Base-by-base conservation (phyloP, 2,113 vertebrate species). In the Mormyrus lacerda region DNA sequence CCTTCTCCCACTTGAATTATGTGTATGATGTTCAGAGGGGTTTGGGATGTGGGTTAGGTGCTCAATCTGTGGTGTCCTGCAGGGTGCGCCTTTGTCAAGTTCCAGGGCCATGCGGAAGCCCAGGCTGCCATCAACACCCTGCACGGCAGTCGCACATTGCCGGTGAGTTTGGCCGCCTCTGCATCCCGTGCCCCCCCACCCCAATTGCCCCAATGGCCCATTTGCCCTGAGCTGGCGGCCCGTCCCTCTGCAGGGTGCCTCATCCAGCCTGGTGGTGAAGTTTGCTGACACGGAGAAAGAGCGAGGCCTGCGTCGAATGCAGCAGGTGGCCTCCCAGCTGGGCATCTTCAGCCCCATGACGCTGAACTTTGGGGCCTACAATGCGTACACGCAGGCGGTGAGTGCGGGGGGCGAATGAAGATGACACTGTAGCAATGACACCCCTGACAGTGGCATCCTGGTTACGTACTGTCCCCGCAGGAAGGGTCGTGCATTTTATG, bases 261-360 rank as follows among this genome's bases (percentile, higher is more conserved):
- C 97, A 0, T 98, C 97, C 94, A 98, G 97, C 93, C 96, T 98
- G 92, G 97, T 98, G 95, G 97, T 98, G 90, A 98, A 98, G 94
- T 98, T 98, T 8, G 97, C 97, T 0, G 97, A 98, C 96, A 98
- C 97, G 0, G 97, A 98, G 94, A 98, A 97, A 93, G 97, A 98
- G 94, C 95, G 97, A 5, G 96, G 97, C 1, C 95, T 97, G 91
- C 94, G 97, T 90, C 95, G 97, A 65, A 97, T 98, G 97, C 97
- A 98, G 95, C 97, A 97, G 94, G 97, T 97, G 93, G 97, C 97
- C 91, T 96, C 95, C 88, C 97, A 98, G 94, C 94, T 97, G 89
- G 97, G 97, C 92, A 97, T 97, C 95, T 97, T 98, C 95, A 97
- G 97, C 93, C 97, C 97, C 91, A 97, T 98, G 73, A 97, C 97